Conservation (phyloP, 2,888 invertebrate species). For the Morpho achilles region DNA sequence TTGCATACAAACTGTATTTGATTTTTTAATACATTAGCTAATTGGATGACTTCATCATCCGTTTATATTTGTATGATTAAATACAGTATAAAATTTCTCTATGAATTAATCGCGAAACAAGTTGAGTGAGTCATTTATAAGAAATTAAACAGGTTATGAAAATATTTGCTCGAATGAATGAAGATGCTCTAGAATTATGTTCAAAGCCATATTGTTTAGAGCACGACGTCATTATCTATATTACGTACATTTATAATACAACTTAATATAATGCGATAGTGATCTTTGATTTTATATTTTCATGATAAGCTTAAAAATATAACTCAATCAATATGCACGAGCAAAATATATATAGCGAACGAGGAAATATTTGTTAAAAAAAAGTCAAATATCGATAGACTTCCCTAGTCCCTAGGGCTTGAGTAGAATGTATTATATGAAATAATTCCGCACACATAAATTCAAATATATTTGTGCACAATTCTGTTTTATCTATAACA, state of each 20-base stretch:
- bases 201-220: not conserved
- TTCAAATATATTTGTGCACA: too few relatives aligned
- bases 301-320: too few relatives aligned
- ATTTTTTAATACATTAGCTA: constrained; percentile 20
- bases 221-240: not conserved
- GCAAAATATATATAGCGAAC: too few relatives aligned
- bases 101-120: constrained; percentile 20
- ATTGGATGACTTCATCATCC: constrained; percentile 30
- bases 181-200: constrained; percentile 11
- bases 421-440: too few relatives aligned
- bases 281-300: too few relatives aligned
- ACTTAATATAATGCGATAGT: not conserved
- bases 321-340: too few relatives aligned
- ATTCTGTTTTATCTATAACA: too few relatives aligned
- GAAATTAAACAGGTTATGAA: constrained; percentile 20
- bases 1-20: constrained; percentile 7
- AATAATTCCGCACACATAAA: too few relatives aligned
- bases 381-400: too few relatives aligned
- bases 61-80: constrained; percentile 22
- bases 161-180: constrained; percentile 10
- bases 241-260: not conserved
- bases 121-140: constrained; percentile 23
- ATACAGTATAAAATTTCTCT: constrained; percentile 20
- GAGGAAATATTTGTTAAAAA: too few relatives aligned
- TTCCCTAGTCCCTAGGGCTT: too few relatives aligned